A percentile compares a stretch with the other conserved stretches of the same genome.
phyloP scores from a whole-genome alignment of 2,113 vertebrate genomes.

The Pelodiscus sinensis region DNA sequence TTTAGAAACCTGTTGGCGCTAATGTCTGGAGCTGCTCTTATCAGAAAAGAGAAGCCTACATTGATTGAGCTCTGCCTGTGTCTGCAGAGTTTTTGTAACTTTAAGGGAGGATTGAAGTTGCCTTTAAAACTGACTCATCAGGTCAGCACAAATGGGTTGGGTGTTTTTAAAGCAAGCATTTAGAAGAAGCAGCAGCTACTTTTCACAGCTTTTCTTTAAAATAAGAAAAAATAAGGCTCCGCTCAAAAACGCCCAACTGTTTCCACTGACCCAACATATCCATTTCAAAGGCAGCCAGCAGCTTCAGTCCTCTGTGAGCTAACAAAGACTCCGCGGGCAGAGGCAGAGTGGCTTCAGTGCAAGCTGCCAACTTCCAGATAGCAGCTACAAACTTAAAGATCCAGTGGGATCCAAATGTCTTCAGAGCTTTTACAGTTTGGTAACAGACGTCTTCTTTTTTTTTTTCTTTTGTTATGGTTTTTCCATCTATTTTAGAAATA shows the following conservation, averaged over 20 bases:
- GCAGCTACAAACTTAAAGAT: not conserved
- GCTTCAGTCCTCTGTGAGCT: not conserved
- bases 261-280: not conserved
- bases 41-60: not conserved
- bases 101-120: not conserved
- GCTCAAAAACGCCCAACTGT: not conserved
- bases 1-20: slow-evolving; percentile 25
- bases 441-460: not conserved
- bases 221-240: rapidly evolving
- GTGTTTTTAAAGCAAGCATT: not conserved
- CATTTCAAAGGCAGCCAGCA: not conserved
- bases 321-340: not conserved
- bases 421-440: not conserved
- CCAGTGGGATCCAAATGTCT: rapidly evolving
- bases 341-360: not conserved
- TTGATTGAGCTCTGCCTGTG: not conserved
- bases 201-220: not conserved
- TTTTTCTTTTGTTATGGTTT: not conserved
- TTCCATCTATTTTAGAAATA: not conserved
- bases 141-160: slow-evolving; percentile 50
- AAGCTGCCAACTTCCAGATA: not conserved
- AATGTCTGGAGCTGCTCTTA: slow-evolving; percentile 33
- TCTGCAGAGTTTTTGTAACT: not conserved
- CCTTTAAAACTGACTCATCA: slow-evolving; percentile 7
- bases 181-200: rapidly evolving